A percentile compares a stretch with the other conserved stretches of the same genome.
Evolutionary conservation across 2,797 vertebrate genomes (phyloP).

Genomic region (Thamnophis elegans): DNA sequence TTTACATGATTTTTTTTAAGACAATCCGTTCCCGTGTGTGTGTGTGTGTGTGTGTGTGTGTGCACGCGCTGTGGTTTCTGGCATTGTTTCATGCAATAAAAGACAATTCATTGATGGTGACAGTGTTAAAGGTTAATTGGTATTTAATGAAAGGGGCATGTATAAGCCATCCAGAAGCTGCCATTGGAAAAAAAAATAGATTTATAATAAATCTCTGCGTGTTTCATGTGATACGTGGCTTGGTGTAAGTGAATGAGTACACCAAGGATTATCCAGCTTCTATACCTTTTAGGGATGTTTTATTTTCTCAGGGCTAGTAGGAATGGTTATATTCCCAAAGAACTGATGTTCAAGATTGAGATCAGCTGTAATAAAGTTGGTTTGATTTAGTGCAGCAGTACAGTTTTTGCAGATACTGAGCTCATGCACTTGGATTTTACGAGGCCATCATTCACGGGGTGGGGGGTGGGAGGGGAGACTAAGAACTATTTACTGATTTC

Average conservation of each 20-base stretch:
- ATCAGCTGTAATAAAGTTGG: background rate
- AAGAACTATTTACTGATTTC: background rate
- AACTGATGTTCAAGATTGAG: background rate
- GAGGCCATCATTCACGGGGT: background rate
- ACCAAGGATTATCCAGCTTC: background rate
- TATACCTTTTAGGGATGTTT: background rate
- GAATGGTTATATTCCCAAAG: background rate
- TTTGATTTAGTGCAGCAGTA: background rate
- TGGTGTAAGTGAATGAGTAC: background rate
- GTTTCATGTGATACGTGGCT: conserved; percentile 24
- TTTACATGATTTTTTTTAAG: background rate
- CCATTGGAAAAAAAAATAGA: conserved; percentile 46
- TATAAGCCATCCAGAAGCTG: conserved; percentile 31
- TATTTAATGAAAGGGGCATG: background rate
- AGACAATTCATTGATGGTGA: conserved; percentile 19
- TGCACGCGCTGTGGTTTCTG: background rate
- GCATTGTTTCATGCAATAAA: conserved; percentile 1
- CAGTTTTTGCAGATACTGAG: background rate
- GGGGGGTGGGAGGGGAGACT: background rate
- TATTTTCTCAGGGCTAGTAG: background rate
- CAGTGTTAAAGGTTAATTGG: conserved; percentile 6
- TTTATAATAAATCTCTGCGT: conserved; percentile 13
- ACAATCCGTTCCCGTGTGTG: too few relatives aligned
- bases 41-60: too few relatives aligned
- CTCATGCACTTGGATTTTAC: background rate